phyloP scores from a whole-genome alignment of 2,113 vertebrate genomes.

The Ictalurus furcatus region DNA sequence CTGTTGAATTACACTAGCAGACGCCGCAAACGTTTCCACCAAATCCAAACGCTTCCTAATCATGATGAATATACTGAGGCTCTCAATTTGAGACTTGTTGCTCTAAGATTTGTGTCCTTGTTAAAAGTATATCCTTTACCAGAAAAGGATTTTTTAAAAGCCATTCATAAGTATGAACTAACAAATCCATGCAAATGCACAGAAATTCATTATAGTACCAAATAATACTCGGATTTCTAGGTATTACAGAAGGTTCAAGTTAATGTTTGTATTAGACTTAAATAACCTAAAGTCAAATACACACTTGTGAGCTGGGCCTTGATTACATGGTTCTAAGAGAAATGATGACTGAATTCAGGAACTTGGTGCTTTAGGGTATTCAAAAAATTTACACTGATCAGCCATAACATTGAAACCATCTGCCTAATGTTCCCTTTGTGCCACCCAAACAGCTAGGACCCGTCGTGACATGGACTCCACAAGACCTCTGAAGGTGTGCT shows the following conservation, averaged over 20 bases:
- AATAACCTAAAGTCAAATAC: not conserved
- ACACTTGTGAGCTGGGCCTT: not conserved
- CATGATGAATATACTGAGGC: slow-evolving; percentile 36
- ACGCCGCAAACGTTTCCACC: slow-evolving; percentile 42
- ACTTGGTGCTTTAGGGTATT: not conserved
- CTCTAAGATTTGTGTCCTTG: slow-evolving; percentile 3
- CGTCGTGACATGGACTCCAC: too few species aligned
- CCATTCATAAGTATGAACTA: not conserved
- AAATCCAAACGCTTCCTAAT: slow-evolving; percentile 45
- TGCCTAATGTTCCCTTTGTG: too few species aligned
- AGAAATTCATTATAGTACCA: not conserved
- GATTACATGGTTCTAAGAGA: not conserved
- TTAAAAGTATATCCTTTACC: not conserved
- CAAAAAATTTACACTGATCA: too few species aligned
- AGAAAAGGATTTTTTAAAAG: not conserved
- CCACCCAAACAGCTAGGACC: too few species aligned
- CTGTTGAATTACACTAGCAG: slow-evolving; percentile 51
- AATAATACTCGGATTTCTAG: not conserved
- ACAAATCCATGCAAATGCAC: not conserved
- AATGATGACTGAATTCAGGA: not conserved
- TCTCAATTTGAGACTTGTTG: slow-evolving; percentile 25
- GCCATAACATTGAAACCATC: too few species aligned
- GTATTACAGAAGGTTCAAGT: not conserved
- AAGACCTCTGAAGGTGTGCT: too few species aligned
- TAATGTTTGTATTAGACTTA: not conserved